phyloP scores from a whole-genome alignment of 1,140 invertebrate genomes.

The Acromyrmex heyeri region DNA sequence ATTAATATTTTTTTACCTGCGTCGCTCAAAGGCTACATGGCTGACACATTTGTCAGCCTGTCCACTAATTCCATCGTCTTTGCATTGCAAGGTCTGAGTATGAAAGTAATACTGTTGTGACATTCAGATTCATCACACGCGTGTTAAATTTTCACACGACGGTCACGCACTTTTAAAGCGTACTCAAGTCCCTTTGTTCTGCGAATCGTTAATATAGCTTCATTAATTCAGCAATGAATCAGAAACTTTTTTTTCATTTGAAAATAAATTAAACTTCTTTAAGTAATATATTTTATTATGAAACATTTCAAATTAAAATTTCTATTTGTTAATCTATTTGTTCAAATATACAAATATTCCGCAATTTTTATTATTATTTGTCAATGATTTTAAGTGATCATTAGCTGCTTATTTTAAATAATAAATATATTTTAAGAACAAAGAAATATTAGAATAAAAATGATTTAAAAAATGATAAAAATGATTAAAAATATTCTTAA shows the following conservation, averaged over 20 bases:
- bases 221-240: neutral
- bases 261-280: neutral
- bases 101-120: slow-evolving; percentile 16
- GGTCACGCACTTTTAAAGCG: slow-evolving; percentile 46
- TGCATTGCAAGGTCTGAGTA: neutral
- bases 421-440: neutral
- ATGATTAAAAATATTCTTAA: neutral
- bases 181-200: slow-evolving; percentile 10
- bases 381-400: neutral
- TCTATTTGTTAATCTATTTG: neutral
- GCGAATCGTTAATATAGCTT: slow-evolving; percentile 44
- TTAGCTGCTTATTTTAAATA: neutral
- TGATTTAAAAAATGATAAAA: slow-evolving; percentile 6
- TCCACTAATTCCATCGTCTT: slow-evolving; percentile 8
- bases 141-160: slow-evolving; percentile 23
- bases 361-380: neutral
- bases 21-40: neutral
- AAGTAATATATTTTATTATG: slow-evolving; percentile 5
- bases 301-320: slow-evolving; percentile 1
- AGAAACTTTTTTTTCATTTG: neutral
- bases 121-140: slow-evolving; percentile 56
- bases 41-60: slow-evolving; percentile 4
- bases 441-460: neutral
- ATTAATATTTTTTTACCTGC: neutral
- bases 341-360: neutral